Percentiles rank a stretch among this genome's conserved stretches.
Conservation (phyloP, 1,140 invertebrate genomes). For the Ostrea edulis region DNA sequence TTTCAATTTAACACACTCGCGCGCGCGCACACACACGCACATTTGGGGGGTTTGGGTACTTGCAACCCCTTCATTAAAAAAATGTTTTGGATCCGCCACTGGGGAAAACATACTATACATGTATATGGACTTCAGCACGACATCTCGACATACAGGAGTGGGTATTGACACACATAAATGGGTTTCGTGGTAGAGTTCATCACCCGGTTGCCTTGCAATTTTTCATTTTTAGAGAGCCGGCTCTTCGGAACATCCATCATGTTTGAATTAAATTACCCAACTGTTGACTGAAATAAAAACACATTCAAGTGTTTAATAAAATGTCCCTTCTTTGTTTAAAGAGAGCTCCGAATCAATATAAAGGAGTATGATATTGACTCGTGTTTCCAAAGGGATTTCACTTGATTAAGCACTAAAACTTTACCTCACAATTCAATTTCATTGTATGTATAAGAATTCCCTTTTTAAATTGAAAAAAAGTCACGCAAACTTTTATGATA, state of each 20-base stretch:
- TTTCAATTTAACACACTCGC: too few species aligned
- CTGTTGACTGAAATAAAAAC: constrained; percentile 12
- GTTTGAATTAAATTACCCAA: background rate
- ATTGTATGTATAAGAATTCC: background rate
- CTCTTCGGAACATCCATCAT: background rate
- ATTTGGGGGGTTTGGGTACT: too few species aligned
- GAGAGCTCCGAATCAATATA: background rate
- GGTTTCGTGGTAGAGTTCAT: too few species aligned
- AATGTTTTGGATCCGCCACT: too few species aligned
- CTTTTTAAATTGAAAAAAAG: background rate
- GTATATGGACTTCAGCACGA: too few species aligned
- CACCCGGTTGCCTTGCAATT: background rate
- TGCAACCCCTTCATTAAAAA: too few species aligned
- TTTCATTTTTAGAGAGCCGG: background rate
- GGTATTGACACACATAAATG: too few species aligned
- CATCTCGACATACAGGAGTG: too few species aligned
- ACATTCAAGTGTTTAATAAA: constrained; percentile 31
- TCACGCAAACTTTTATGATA: background rate
- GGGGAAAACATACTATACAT: too few species aligned
- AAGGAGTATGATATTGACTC: background rate
- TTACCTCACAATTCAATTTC: background rate
- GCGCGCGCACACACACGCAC: too few species aligned
- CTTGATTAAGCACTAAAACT: background rate
- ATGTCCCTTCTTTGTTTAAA: constrained; percentile 3
- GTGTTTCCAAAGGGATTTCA: constrained; percentile 3